Percentiles rank a stretch among this genome's conserved stretches.
phyloP scores from a whole-genome alignment of 2,888 invertebrate species.

The Polyploca ridens region DNA sequence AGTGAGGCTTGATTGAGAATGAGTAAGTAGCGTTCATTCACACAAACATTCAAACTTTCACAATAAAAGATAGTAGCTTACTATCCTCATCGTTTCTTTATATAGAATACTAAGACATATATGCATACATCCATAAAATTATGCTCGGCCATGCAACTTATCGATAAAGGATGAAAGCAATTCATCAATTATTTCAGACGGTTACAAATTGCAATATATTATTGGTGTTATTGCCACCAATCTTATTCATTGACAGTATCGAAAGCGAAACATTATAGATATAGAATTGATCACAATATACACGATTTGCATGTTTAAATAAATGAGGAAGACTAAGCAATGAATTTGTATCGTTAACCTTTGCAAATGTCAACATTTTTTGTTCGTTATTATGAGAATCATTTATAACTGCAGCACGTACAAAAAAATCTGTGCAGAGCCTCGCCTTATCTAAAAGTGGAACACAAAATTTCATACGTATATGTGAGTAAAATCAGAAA shows the following conservation, averaged over 20 bases:
- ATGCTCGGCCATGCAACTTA: background rate
- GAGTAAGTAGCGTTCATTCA: too few relatives aligned
- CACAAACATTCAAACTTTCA: too few relatives aligned
- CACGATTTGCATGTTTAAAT: background rate
- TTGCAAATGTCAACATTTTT: background rate
- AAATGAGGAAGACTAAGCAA: background rate
- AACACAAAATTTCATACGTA: too few relatives aligned
- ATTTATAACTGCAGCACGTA: background rate
- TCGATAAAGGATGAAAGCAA: background rate
- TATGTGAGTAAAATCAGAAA: too few relatives aligned
- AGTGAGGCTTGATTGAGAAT: too few relatives aligned
- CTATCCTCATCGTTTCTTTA: too few relatives aligned
- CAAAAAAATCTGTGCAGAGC: too few relatives aligned
- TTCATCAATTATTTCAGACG: background rate
- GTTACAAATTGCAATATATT: background rate
- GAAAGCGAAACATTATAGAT: background rate
- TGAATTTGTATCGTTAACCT: background rate
- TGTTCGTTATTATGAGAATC: background rate
- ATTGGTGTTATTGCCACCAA: background rate
- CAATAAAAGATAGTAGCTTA: too few relatives aligned
- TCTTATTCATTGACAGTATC: background rate
- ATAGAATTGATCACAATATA: background rate
- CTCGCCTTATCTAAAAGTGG: too few relatives aligned
- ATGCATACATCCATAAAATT: background rate
- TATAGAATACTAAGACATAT: too few relatives aligned